Base-by-base conservation (phyloP, 2,797 vertebrate genomes). In the Denticeps clupeoides region DNA sequence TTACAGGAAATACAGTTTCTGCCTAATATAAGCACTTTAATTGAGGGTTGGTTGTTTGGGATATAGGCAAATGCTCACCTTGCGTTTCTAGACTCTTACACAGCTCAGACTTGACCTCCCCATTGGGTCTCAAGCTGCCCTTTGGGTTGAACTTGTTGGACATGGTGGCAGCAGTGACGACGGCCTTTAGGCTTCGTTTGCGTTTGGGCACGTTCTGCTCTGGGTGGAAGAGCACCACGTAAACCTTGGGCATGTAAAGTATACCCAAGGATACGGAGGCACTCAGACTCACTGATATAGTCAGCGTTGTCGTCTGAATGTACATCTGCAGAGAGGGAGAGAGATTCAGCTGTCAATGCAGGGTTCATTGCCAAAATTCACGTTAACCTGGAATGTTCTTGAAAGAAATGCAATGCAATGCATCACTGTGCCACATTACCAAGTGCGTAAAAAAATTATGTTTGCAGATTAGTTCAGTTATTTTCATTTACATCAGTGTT, bases 181-280 rank as follows among this genome's bases (percentile, higher is more conserved):
- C 91, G 0, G 93, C 91, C 71, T 94, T 97, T 70, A 97, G 89
- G 69, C 93, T 97, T 57, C 93, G 86, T 71, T 94, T 97, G 73
- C 89, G 89, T 70, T 95, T 97, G 68, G 90, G 88, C 50, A 97
- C 89, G 31, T 97, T 97, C 83, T 94, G 91, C 81, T 95, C 93
- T 3, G 93, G 93, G 62, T 93, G 93, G 76, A 96, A 86, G 70
- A 97, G 89, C 67, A 97, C 89, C 75, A 96, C 85, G 70, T 94
- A 97, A 71, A 94, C 91, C 78, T 96, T 97, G 47, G 91, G 93
- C 89, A 97, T 88, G 82, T 95, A 97, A 71, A 96, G 91, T 91
- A 96, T 91, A 62, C 93, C 93, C 77, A 97, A 86, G 45, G 91
- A 93, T 68, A 97, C 93, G 0, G 90, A 94, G 41, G 93, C 93